Conservation (phyloP, 2,797 vertebrate species). For the Megalops cyprinoides region DNA sequence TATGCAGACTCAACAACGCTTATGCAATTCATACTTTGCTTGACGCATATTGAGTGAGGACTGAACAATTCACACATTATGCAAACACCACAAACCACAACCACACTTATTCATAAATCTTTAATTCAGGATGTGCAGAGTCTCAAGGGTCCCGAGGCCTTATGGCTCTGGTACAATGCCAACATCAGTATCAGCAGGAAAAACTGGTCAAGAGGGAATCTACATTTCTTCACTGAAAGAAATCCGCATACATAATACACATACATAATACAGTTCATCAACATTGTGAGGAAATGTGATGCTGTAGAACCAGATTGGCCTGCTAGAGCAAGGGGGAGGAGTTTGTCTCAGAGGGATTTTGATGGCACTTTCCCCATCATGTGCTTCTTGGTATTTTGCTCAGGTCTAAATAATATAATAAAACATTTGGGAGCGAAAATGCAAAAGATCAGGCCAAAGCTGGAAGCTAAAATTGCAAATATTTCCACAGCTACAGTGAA, state of each 20-base stretch:
- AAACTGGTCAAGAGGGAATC: not conserved
- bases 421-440: conserved; percentile 60
- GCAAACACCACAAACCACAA: not conserved
- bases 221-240: conserved; percentile 2
- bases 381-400: conserved; percentile 56
- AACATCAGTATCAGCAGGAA: not conserved
- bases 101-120: not conserved
- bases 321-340: no score
- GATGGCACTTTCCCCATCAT: conserved; percentile 51
- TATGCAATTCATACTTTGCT: not conserved
- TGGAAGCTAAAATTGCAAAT: conserved; percentile 56
- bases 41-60: not conserved
- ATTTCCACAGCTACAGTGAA: conserved; percentile 59
- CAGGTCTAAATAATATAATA: conserved; percentile 55
- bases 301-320: no score
- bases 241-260: not conserved
- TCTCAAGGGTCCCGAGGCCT: not conserved
- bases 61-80: not conserved
- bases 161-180: not conserved
- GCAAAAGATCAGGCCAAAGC: conserved; percentile 51
- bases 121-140: not conserved
- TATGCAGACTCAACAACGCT: not conserved
- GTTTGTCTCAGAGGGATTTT: conserved; percentile 41
- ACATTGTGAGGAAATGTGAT: not conserved
- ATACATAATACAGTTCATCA: not conserved